Conservation (phyloP, 2,797 vertebrate genomes). For the Vespertilio murinus region DNA sequence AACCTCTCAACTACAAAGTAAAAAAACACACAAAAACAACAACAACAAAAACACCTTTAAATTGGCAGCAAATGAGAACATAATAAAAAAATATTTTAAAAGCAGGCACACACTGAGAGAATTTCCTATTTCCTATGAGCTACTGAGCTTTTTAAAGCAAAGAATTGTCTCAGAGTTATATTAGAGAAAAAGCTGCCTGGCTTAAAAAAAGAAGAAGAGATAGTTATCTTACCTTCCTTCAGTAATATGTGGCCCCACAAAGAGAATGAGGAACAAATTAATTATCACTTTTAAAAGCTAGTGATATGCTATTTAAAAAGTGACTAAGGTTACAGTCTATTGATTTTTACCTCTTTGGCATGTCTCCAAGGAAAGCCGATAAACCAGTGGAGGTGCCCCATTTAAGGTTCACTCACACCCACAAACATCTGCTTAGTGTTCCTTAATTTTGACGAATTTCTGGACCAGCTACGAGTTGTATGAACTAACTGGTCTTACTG, state of each 20-base stretch:
- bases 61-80: background rate
- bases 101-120: background rate
- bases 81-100: conserved; percentile 45
- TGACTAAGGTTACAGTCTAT: background rate
- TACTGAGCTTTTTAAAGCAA: background rate
- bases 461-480: background rate
- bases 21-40: background rate
- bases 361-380: background rate
- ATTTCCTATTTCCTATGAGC: background rate
- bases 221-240: background rate
- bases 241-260: background rate
- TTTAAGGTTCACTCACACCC: background rate
- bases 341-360: background rate
- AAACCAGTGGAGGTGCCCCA: background rate
- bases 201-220: background rate
- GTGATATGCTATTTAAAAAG: background rate
- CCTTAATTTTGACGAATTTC: background rate
- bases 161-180: background rate
- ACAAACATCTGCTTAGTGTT: background rate
- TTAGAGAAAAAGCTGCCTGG: background rate
- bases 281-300: conserved; percentile 35
- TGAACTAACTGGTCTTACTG: background rate
- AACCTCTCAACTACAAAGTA: background rate
- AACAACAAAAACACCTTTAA: background rate
- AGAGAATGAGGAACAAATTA: conserved; percentile 34